phyloP scores from a whole-genome alignment of 2,888 invertebrate genomes.

The Amiota mariae region DNA sequence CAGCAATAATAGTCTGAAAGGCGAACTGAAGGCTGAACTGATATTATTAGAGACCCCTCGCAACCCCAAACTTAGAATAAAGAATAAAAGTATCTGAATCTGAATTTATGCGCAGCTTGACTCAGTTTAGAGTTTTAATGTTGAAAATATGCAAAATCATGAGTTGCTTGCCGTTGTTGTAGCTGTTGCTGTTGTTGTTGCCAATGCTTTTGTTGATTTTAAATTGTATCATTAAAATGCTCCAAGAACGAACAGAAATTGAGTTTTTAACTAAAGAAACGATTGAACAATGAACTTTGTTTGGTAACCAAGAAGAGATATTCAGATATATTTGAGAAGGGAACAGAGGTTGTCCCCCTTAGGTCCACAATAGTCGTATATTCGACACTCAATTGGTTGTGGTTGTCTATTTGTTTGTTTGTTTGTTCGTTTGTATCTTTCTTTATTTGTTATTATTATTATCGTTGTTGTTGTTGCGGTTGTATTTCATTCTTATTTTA shows the following conservation, averaged over 20 bases:
- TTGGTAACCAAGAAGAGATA: background rate
- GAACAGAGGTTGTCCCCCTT: no score
- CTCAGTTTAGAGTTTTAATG: constrained; percentile 53
- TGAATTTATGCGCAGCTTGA: constrained; percentile 55
- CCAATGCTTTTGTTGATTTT: constrained; percentile 54
- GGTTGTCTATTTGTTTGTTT: background rate
- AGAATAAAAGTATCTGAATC: constrained; percentile 43
- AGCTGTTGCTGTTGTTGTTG: no score
- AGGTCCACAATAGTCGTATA: constrained; percentile 32
- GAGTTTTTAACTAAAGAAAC: no score
- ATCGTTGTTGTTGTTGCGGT: background rate
- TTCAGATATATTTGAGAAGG: no score
- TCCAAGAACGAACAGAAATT: constrained; percentile 30
- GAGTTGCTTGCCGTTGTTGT: constrained; percentile 52
- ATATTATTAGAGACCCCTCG: constrained; percentile 41
- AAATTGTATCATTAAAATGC: constrained; percentile 65
- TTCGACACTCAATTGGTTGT: constrained; percentile 5
- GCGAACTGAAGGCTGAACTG: constrained; percentile 52
- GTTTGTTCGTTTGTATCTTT: background rate
- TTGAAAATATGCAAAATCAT: constrained; percentile 64
- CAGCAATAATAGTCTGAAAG: background rate
- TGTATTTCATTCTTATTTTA: constrained; percentile 7
- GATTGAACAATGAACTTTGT: no score
- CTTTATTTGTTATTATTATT: background rate
- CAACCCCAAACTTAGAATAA: background rate